Evolutionary conservation across 2,888 invertebrate genomes (phyloP).

Genomic region (Xanthia togata): DNA sequence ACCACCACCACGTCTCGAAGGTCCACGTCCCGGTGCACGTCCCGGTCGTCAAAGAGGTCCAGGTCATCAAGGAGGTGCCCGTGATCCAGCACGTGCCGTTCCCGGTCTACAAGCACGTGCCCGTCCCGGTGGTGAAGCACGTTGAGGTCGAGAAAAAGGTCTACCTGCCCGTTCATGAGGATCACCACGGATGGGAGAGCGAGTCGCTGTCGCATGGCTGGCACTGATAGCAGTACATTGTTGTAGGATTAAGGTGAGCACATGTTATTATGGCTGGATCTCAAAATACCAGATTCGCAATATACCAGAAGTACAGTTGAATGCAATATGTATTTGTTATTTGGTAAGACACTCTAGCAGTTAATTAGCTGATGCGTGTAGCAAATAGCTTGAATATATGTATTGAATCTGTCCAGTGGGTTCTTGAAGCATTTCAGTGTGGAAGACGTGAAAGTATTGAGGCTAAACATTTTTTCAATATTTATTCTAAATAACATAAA

Average conservation of each 20-base stretch:
- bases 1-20: conserved; percentile 88
- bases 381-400: no score
- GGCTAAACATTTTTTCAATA: no score
- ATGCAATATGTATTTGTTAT: neutral
- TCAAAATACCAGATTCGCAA: no score
- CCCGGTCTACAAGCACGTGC: conserved; percentile 83
- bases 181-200: conserved; percentile 86
- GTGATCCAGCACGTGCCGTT: conserved; percentile 85
- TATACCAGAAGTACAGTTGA: no score
- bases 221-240: conserved; percentile 79
- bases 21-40: conserved; percentile 84
- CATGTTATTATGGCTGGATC: no score
- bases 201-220: conserved; percentile 88
- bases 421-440: neutral
- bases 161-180: conserved; percentile 80
- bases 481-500: no score
- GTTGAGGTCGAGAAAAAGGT: conserved; percentile 86
- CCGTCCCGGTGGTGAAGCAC: conserved; percentile 82
- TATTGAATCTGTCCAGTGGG: no score
- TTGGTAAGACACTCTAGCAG: neutral
- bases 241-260: conserved; percentile 77
- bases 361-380: no score
- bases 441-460: neutral
- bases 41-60: conserved; percentile 86
- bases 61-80: conserved; percentile 86